These are phyloP conservation scores for Typhlomys cinereus DNA, from an alignment of 2,113 vertebrate genomes.

Conservation along the genomic window DNA sequence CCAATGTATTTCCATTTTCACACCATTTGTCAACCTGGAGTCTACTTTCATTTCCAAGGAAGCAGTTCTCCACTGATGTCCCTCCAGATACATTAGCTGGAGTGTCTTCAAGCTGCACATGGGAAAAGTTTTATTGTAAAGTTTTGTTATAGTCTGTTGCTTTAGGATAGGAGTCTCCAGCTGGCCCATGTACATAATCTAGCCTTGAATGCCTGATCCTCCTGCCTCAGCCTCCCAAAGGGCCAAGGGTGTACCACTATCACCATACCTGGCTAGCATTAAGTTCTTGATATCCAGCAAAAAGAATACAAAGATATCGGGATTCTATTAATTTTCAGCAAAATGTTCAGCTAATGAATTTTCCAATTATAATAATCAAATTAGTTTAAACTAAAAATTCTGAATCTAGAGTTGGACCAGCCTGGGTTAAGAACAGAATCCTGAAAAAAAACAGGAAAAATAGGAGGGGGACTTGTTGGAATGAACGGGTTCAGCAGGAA, in stretches of 20 bases:
- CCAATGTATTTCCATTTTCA: not conserved
- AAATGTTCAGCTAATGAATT: conserved; percentile 37
- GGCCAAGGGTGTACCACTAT: not conserved
- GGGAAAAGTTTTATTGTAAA: not conserved
- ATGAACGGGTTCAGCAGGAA: too few relatives aligned
- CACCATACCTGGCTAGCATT: not conserved
- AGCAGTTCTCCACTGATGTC: not conserved
- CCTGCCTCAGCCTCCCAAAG: not conserved
- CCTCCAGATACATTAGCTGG: not conserved
- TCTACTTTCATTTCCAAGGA: not conserved
- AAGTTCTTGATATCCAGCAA: not conserved
- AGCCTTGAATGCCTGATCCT: not conserved
- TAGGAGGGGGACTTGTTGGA: too few relatives aligned
- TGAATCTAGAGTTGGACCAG: not conserved
- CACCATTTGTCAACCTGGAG: not conserved
- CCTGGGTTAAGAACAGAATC: not conserved
- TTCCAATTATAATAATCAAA: not conserved
- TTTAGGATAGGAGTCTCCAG: not conserved
- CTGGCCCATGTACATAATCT: not conserved
- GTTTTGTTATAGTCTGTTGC: not conserved
- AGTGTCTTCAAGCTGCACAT: not conserved
- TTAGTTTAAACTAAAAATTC: conserved; percentile 20
- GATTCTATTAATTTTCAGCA: conserved; percentile 2
- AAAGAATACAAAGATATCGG: conserved; percentile 13
- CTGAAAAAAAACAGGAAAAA: too few relatives aligned